These are phyloP conservation scores for Ispidina picta DNA, from an alignment of 2,797 vertebrate genomes.

Conservation along the genomic window DNA sequence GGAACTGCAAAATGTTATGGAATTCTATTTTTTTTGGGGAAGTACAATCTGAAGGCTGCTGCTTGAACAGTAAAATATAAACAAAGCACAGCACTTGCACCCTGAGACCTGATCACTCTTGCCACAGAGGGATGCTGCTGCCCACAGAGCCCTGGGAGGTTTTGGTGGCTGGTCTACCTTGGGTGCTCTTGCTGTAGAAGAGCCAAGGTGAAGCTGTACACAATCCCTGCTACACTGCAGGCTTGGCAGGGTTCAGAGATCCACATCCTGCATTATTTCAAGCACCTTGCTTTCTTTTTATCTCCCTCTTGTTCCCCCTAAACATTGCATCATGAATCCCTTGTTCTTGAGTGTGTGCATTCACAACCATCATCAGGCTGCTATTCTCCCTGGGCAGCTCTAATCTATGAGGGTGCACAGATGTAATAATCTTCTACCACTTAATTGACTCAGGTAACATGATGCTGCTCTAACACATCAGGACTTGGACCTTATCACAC, in stretches of 20 bases:
- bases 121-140: not conserved
- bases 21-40: not conserved
- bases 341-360: not conserved
- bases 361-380: not conserved
- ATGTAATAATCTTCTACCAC: not conserved
- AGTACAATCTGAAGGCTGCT: not conserved
- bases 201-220: not conserved
- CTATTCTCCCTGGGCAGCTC: not conserved
- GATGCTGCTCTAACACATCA: not conserved
- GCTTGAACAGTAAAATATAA: not conserved
- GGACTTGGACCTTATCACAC: not conserved
- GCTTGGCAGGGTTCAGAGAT: not conserved
- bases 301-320: not conserved
- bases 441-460: not conserved
- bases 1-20: not conserved
- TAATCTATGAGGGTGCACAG: not conserved
- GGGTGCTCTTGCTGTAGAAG: not conserved
- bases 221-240: rapidly evolving
- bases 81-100: rapidly evolving
- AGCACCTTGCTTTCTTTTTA: not conserved
- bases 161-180: not conserved
- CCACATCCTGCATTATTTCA: not conserved
- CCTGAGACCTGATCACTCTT: rapidly evolving
- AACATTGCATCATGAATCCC: not conserved
- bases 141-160: not conserved